Percentiles rank a stretch among this genome's conserved stretches.
Conservation (phyloP, 2,113 vertebrate species). For the Perccottus glenii region DNA sequence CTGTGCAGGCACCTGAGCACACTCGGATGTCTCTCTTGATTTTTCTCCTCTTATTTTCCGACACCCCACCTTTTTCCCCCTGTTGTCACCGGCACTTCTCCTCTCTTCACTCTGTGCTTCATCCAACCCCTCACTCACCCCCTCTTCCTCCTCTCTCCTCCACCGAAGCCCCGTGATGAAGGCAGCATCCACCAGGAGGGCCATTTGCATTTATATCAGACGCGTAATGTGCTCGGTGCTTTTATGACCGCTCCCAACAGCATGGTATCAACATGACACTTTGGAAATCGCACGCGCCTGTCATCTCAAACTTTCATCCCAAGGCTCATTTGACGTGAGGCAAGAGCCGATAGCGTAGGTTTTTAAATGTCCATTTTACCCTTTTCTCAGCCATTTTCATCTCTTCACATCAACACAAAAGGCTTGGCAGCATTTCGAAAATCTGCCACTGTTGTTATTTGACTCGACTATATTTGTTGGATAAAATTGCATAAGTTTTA, state of each 20-base stretch:
- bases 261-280: constrained; percentile 60
- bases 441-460: not conserved
- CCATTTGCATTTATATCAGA: constrained; percentile 77
- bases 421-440: not conserved
- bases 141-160: not conserved
- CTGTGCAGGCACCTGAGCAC: constrained; percentile 48
- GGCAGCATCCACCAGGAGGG: constrained; percentile 54
- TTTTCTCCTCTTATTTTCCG: constrained; percentile 46
- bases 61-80: not conserved
- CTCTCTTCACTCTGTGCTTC: constrained; percentile 19
- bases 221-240: constrained; percentile 55
- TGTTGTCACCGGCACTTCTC: constrained; percentile 51
- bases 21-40: constrained; percentile 56
- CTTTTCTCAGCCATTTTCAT: constrained; percentile 18
- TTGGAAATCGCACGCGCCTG: constrained; percentile 48
- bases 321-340: constrained; percentile 57
- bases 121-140: not conserved
- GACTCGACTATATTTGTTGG: not conserved
- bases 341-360: constrained; percentile 23
- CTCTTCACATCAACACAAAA: constrained; percentile 8
- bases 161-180: constrained; percentile 20
- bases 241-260: constrained; percentile 40
- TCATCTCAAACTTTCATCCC: constrained; percentile 58
- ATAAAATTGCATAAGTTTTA: not conserved
- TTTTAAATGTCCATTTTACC: constrained; percentile 37